Conservation (phyloP, 2,797 vertebrate genomes). For the Smutsia temminckii region DNA sequence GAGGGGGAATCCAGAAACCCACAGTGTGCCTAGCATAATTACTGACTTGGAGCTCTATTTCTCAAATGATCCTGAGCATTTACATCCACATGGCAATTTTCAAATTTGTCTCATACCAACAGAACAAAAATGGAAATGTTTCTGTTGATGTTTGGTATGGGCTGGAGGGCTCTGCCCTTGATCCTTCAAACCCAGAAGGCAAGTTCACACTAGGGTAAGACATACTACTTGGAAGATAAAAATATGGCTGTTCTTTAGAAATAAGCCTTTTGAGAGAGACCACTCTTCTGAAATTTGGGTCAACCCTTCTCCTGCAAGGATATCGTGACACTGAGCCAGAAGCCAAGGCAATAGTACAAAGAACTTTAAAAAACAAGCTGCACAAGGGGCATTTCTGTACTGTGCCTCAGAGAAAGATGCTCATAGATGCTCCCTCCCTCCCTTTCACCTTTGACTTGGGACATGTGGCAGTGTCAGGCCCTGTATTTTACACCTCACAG, state of each 20-base stretch:
- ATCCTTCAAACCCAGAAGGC: background rate
- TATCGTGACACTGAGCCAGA: background rate
- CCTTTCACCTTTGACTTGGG: background rate
- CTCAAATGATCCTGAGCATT: slow-evolving; percentile 15
- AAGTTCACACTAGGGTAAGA: background rate
- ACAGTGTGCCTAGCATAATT: background rate
- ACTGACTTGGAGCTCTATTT: background rate
- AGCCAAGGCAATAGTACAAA: background rate
- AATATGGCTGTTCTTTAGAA: background rate
- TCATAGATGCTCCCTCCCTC: background rate
- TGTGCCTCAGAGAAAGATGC: too few species aligned
- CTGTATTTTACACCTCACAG: background rate
- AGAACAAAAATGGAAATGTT: slow-evolving; percentile 21
- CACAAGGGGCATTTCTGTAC: background rate
- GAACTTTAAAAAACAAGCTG: background rate
- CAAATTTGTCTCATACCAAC: slow-evolving; percentile 43
- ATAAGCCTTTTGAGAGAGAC: background rate
- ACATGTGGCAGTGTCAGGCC: rapidly evolving
- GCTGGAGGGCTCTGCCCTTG: background rate
- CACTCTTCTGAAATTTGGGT: background rate
- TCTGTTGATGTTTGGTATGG: background rate
- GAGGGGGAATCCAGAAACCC: slow-evolving; percentile 21
- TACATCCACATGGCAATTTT: slow-evolving; percentile 24
- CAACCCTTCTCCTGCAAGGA: background rate
- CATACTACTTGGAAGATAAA: background rate